These are phyloP conservation scores for Myxocyprinus asiaticus DNA, from an alignment of 2,113 vertebrate genomes.

Conservation along the genomic window DNA sequence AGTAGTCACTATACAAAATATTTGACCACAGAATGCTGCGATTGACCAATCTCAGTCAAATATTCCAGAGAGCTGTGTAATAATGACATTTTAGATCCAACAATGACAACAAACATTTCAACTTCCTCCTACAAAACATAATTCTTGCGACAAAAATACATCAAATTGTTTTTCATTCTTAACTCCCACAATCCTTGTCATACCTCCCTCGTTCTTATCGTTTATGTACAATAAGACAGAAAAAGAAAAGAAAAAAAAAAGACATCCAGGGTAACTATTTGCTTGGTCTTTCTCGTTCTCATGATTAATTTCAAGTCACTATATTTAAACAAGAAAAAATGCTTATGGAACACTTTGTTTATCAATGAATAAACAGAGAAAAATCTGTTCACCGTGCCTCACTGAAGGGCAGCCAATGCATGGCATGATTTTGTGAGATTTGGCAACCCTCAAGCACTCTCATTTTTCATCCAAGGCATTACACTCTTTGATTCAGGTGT, in stretches of 20 bases:
- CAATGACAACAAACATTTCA: background rate
- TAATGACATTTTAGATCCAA: no score
- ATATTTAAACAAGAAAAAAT: conserved; percentile 8
- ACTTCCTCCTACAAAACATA: no score
- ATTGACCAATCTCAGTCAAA: no score
- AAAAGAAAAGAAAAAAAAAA: background rate
- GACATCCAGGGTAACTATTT: conserved; percentile 21
- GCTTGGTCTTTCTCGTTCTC: background rate
- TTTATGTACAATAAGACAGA: background rate
- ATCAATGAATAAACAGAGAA: background rate
- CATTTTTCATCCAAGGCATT: background rate
- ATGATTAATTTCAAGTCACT: conserved; percentile 3
- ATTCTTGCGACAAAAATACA: no score
- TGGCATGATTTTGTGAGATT: background rate
- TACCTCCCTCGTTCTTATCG: background rate
- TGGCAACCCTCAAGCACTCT: conserved; percentile 21
- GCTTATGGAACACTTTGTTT: background rate
- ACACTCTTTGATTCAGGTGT: conserved; percentile 39
- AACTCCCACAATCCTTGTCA: conserved; percentile 6
- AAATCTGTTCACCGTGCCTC: background rate
- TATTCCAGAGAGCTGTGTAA: no score
- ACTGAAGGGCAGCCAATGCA: no score
- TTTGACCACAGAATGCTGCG: no score
- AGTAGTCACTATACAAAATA: no score
- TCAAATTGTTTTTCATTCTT: background rate